Evolutionary conservation across 2,113 vertebrate genomes (phyloP), one percentile per base, ranked within the genome.

Genomic region (Lamprotornis superbus): DNA sequence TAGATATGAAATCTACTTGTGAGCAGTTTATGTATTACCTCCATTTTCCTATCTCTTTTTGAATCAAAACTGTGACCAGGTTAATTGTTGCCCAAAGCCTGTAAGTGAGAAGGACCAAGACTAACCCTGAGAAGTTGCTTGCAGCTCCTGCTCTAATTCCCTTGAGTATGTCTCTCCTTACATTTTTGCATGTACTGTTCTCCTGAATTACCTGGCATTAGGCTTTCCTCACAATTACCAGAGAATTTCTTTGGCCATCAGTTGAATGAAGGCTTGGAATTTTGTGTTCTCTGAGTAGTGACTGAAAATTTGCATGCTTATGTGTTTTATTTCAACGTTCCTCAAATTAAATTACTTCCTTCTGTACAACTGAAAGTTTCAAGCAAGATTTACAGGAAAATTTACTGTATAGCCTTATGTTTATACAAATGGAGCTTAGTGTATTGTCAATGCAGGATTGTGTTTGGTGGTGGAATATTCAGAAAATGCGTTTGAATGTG

Each of bases 51-150:
- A 17, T 89, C 47, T 91, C 63, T 86, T 77, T 85, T 89, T 39
- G n/a, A 87, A 76, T 80, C 30, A 83, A 83, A 96, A 80, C 42
- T 88, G 39, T 61, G 55, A 61, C 70, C 68, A 75, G 31, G 39
- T 86, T 76, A 83, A 70, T 93, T 85, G n/a, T 88, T 96, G 64
- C 17, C 64, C 40, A 86, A 68, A 81, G 63, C 55, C 82, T 91
- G 3, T 89, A 87, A 78, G 47, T 49, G 39, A 44, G 56, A 93
- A 86, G 56, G 60, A 83, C 42, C 47, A 67, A 65, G 74, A 56
- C 67, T 85, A 94, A 76, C 44, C 85, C 68, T 89, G 84, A 85
- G 81, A 89, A 95, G 67, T 49, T 90, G 50, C 70, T 87, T 95
- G 55, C 76, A 86, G 64, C 65, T 92, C 49, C 57, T 70, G 30